phyloP scores from a whole-genome alignment of 2,888 invertebrate species.

The Barypeithes pellucidus region DNA sequence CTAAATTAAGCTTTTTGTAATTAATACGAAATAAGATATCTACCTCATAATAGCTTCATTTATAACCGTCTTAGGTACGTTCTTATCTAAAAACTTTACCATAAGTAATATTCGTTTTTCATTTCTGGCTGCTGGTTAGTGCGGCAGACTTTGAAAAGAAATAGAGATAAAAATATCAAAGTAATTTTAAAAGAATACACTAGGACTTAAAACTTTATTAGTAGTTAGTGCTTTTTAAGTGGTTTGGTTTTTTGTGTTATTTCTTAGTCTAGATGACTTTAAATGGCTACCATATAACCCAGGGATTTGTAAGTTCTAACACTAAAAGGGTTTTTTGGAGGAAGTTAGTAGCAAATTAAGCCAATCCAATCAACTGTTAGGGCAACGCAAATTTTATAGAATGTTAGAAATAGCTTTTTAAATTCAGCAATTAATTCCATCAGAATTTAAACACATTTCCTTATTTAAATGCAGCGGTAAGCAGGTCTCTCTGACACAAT shows the following conservation, averaged over 20 bases:
- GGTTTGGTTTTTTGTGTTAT: conserved; percentile 21
- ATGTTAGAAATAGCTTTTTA: too few species aligned
- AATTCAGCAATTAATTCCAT: too few species aligned
- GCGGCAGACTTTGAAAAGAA: conserved; percentile 36
- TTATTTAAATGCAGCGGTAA: too few species aligned
- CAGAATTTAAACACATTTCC: too few species aligned
- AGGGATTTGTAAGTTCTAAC: too few species aligned
- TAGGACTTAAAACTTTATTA: conserved; percentile 34
- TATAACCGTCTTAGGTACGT: conserved; percentile 4
- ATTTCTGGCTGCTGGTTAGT: conserved; percentile 31
- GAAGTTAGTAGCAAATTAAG: too few species aligned
- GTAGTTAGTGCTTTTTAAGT: conserved; percentile 39
- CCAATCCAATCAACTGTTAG: too few species aligned
- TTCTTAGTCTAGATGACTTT: not conserved
- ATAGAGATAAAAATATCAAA: conserved; percentile 41
- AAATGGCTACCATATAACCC: not conserved
- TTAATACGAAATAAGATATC: not conserved
- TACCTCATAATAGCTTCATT: not conserved
- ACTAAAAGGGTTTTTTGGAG: too few species aligned
- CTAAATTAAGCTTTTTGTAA: not conserved
- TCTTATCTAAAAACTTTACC: conserved; percentile 26
- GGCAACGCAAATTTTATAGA: too few species aligned
- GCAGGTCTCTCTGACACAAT: too few species aligned
- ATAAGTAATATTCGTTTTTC: conserved; percentile 14
- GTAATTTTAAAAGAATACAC: conserved; percentile 14